Percentiles rank a stretch among this genome's conserved stretches.
Evolutionary conservation across 1,140 invertebrate genomes (phyloP).

Genomic region (Helicoverpa zea): DNA sequence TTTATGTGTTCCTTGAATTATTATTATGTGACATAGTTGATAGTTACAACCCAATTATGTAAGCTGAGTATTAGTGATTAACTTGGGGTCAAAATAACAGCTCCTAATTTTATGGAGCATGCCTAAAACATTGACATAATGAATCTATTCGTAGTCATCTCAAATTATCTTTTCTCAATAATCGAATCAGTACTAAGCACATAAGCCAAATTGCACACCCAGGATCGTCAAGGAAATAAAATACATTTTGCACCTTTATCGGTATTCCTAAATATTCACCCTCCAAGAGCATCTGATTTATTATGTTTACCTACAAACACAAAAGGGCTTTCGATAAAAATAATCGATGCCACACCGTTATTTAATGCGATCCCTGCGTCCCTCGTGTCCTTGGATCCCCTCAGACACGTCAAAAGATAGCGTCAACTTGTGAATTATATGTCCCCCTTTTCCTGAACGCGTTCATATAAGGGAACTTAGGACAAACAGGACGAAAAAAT

Average conservation of each 20-base stretch:
- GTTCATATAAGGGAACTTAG: conserved; percentile 26
- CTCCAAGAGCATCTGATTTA: background rate
- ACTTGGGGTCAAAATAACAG: too few species aligned
- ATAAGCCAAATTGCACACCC: too few species aligned
- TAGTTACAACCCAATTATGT: background rate
- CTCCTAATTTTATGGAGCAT: too few species aligned
- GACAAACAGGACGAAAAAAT: background rate
- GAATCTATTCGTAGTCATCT: too few species aligned
- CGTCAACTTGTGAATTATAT: conserved; percentile 59
- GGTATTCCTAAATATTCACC: background rate
- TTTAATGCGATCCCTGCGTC: conserved; percentile 32
- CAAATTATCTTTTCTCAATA: too few species aligned
- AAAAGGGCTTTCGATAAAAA: conserved; percentile 23
- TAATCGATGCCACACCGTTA: conserved; percentile 42
- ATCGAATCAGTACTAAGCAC: too few species aligned
- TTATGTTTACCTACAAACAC: background rate
- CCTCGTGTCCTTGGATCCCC: conserved; percentile 44
- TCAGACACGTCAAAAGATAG: conserved; percentile 59
- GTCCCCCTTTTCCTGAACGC: conserved; percentile 18
- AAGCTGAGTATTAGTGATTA: too few species aligned
- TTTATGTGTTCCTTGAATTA: background rate
- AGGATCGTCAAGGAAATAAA: too few species aligned
- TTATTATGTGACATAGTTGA: background rate
- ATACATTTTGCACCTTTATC: too few species aligned
- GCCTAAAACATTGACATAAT: too few species aligned